Conservation (phyloP, 2,888 invertebrate genomes). For the Spodoptera picta region DNA sequence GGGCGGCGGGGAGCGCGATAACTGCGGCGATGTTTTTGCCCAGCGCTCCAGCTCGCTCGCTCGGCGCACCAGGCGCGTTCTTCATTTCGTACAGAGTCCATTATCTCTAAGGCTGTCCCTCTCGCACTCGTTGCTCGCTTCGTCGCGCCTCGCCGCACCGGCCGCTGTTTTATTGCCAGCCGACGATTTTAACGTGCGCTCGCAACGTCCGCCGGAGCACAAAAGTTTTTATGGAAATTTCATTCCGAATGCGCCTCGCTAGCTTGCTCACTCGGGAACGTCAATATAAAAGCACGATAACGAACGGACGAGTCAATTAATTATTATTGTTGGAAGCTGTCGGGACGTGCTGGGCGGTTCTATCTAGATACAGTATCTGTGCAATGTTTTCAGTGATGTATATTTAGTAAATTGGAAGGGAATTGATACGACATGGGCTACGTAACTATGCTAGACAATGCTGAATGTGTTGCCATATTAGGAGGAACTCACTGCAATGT, state of each 20-base stretch:
- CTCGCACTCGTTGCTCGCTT: conserved; percentile 78
- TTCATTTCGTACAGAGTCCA: conserved; percentile 87
- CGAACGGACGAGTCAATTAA: conserved; percentile 89
- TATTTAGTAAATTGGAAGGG: conserved; percentile 43
- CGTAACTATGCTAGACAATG: conserved; percentile 12
- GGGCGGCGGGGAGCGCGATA: conserved; percentile 75
- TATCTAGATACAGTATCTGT: conserved; percentile 75
- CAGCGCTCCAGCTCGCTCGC: conserved; percentile 83
- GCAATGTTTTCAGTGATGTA: conserved; percentile 59
- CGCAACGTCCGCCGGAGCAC: conserved; percentile 88
- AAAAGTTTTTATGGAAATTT: conserved; percentile 89
- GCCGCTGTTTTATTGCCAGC: conserved; percentile 89
- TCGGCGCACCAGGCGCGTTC: conserved; percentile 85
- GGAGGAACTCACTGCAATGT: conserved; percentile 9
- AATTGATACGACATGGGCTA: conserved; percentile 34
- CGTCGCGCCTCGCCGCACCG: conserved; percentile 87
- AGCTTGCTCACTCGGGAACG: conserved; percentile 85
- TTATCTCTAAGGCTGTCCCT: conserved; percentile 83
- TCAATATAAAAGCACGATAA: conserved; percentile 89
- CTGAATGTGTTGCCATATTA: conserved; percentile 7
- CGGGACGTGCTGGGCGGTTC: conserved; percentile 79
- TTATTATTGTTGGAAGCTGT: conserved; percentile 88
- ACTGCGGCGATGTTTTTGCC: conserved; percentile 87
- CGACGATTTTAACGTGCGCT: conserved; percentile 89
- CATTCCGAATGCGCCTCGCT: conserved; percentile 87